Percentiles rank a stretch among this genome's conserved stretches.
These are phyloP conservation scores for Hydractinia symbiolongicarpus DNA, from an alignment of 30 jellyfish, hydroid and myxozoan genomes.

Conservation along the genomic window DNA sequence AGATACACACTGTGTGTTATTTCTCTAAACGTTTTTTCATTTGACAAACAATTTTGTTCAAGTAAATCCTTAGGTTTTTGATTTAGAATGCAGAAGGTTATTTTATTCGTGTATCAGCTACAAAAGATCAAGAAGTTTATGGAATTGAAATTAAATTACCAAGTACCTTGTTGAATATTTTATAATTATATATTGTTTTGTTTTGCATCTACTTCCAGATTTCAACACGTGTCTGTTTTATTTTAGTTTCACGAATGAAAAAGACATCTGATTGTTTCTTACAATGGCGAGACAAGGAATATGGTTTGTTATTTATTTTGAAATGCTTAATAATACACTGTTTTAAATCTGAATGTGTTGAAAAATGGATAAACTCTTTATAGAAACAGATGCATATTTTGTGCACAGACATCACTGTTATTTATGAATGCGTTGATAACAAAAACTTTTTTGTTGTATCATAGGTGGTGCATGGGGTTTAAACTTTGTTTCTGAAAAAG, in stretches of 20 bases:
- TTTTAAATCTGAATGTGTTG: no score
- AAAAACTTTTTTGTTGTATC: neutral
- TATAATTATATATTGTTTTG: neutral
- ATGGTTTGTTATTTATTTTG: neutral
- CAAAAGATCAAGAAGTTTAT: slow-evolving; percentile 39
- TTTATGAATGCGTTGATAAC: neutral
- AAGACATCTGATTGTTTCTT: slow-evolving; percentile 84
- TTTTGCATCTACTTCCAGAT: neutral
- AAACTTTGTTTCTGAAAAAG: slow-evolving; percentile 81
- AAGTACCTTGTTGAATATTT: neutral
- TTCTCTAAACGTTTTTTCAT: neutral
- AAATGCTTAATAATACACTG: no score
- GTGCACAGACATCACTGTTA: neutral
- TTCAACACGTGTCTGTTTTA: neutral
- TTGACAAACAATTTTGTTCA: neutral
- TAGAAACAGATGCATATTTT: neutral
- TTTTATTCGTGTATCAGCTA: slow-evolving; percentile 52
- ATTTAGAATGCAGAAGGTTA: slow-evolving; percentile 51
- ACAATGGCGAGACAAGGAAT: slow-evolving; percentile 91
- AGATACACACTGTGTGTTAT: no score
- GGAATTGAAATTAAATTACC: slow-evolving; percentile 47
- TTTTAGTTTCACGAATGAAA: slow-evolving; percentile 64
- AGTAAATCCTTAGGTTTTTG: neutral
- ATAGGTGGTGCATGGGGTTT: slow-evolving; percentile 99
- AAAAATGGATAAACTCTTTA: no score